These are phyloP conservation scores for Frieseomelitta varia DNA, from an alignment of 1,140 invertebrate genomes.

Conservation along the genomic window DNA sequence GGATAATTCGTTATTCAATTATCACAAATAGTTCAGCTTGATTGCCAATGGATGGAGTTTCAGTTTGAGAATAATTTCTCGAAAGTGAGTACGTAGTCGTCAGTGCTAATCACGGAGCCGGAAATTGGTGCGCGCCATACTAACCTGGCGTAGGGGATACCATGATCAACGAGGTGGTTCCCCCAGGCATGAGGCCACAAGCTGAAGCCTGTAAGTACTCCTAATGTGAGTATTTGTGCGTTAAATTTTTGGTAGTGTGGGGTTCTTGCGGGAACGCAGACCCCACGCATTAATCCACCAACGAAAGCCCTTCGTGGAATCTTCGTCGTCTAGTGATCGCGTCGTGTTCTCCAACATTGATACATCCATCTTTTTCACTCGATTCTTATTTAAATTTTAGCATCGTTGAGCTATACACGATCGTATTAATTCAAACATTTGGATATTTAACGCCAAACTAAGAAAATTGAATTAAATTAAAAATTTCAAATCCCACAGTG, in stretches of 20 bases:
- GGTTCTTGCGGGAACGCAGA: slow-evolving; percentile 48
- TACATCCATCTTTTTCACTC: too few species aligned
- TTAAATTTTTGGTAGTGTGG: slow-evolving; percentile 82
- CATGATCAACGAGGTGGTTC: slow-evolving; percentile 83
- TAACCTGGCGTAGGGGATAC: slow-evolving; percentile 83
- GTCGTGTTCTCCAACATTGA: background rate
- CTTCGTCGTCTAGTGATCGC: background rate
- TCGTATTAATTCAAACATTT: too few species aligned
- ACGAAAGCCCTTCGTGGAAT: background rate
- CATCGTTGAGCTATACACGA: too few species aligned
- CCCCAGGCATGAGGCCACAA: slow-evolving; percentile 77
- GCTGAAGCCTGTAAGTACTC: slow-evolving; percentile 81
- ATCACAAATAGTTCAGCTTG: background rate
- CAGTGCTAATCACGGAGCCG: slow-evolving; percentile 1
- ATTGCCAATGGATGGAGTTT: slow-evolving; percentile 34
- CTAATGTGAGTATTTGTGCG: slow-evolving; percentile 79
- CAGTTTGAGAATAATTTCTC: background rate
- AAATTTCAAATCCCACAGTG: too few species aligned
- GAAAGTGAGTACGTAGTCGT: background rate
- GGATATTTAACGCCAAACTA: too few species aligned
- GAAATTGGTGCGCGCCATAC: slow-evolving; percentile 71
- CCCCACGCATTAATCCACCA: slow-evolving; percentile 26
- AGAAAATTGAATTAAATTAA: too few species aligned
- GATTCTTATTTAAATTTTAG: too few species aligned
- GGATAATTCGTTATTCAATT: slow-evolving; percentile 20